A percentile compares a stretch with the other conserved stretches of the same genome.
These are phyloP conservation scores for Plebejus melissa DNA, from an alignment of 2,888 invertebrate genomes.

Conservation along the genomic window DNA sequence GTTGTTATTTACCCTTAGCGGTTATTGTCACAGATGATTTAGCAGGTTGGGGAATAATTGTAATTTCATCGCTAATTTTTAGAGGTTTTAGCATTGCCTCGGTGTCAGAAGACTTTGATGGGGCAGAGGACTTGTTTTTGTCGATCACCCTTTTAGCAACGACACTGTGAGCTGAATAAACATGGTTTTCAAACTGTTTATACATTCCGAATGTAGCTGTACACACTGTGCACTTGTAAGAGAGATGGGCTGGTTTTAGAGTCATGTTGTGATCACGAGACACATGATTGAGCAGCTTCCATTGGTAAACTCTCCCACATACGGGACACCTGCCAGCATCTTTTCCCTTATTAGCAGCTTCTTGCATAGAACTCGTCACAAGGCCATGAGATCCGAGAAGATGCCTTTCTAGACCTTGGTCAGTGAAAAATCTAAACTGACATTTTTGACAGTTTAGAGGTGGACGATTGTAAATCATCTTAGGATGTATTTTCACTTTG, in stretches of 20 bases:
- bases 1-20: conserved; percentile 70
- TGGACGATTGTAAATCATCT: conserved; percentile 96
- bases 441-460: conserved; percentile 98
- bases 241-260: conserved; percentile 94
- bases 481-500: conserved; percentile 97
- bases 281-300: conserved; percentile 95
- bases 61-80: conserved; percentile 94
- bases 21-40: conserved; percentile 68
- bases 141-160: conserved; percentile 93
- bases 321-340: conserved; percentile 97
- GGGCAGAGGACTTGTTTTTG: conserved; percentile 78
- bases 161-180: conserved; percentile 95
- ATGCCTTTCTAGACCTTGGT: conserved; percentile 97
- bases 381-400: conserved; percentile 95
- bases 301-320: conserved; percentile 89
- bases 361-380: conserved; percentile 97
- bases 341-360: conserved; percentile 96
- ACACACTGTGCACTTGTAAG: conserved; percentile 97
- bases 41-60: conserved; percentile 94
- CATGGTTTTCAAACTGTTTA: conserved; percentile 96
- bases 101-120: conserved; percentile 50
- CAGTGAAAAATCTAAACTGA: conserved; percentile 97
- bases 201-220: conserved; percentile 97
- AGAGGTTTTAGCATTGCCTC: conserved; percentile 88
- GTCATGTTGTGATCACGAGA: conserved; percentile 96